Evolutionary conservation across 1,140 invertebrate genomes (phyloP).

Genomic region (Lysiphlebus fabarum): DNA sequence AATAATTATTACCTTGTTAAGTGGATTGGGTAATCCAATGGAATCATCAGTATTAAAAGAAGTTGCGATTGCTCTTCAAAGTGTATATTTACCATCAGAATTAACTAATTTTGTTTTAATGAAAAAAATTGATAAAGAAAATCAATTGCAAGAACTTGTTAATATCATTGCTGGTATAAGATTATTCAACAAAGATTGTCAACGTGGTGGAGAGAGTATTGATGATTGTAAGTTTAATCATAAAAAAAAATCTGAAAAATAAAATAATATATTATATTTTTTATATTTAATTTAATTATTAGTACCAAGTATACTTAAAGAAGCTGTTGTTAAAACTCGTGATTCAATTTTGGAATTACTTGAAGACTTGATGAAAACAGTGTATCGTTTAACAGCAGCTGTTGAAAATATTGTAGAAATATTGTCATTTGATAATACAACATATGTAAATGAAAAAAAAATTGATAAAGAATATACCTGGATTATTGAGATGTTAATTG

Average conservation of each 20-base stretch:
- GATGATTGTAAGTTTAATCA: slow-evolving; percentile 57
- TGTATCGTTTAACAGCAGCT: slow-evolving; percentile 61
- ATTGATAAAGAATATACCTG: slow-evolving; percentile 41
- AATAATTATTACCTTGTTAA: slow-evolving; percentile 60
- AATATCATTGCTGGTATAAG: slow-evolving; percentile 64
- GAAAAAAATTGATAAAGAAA: slow-evolving; percentile 55
- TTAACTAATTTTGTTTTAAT: slow-evolving; percentile 63
- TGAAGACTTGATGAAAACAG: slow-evolving; percentile 59
- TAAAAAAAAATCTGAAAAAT: slow-evolving; percentile 6
- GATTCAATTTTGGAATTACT: slow-evolving; percentile 56
- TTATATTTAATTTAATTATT: too few relatives aligned
- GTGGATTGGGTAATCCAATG: slow-evolving; percentile 64
- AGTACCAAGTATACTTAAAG: slow-evolving; percentile 63
- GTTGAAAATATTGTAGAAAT: slow-evolving; percentile 45
- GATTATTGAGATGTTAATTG: slow-evolving; percentile 56
- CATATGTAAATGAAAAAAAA: background rate
- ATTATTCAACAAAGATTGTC: slow-evolving; percentile 66
- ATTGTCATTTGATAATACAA: background rate
- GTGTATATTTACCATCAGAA: slow-evolving; percentile 69
- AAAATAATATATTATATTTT: too few relatives aligned
- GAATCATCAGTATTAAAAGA: slow-evolving; percentile 55
- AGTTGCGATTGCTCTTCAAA: slow-evolving; percentile 66
- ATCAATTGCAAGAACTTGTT: slow-evolving; percentile 58
- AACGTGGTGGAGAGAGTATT: slow-evolving; percentile 64
- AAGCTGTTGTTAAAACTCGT: slow-evolving; percentile 56